Evolutionary conservation across 2,113 vertebrate genomes (phyloP).

Genomic region (Nothoprocta perdicaria): DNA sequence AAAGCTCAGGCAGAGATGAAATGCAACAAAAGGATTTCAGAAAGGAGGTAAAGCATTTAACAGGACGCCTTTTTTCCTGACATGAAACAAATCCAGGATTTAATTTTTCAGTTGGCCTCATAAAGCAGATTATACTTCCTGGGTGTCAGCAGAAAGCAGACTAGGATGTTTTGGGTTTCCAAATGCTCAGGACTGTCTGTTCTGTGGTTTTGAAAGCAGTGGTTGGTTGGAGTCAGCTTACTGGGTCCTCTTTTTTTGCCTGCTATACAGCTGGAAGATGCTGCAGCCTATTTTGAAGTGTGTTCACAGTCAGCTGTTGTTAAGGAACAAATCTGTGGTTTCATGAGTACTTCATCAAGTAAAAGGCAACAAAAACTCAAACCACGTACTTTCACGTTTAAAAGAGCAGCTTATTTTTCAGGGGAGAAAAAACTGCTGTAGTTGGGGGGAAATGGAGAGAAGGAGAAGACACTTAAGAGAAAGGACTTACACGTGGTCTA

Average conservation of each 20-base stretch:
- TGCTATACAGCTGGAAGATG: neutral
- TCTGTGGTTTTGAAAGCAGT: neutral
- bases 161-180: rapidly evolving
- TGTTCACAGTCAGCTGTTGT: neutral
- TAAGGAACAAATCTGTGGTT: neutral
- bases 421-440: neutral
- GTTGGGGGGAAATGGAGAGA: neutral
- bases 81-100: neutral
- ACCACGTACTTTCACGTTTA: neutral
- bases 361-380: neutral
- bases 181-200: neutral
- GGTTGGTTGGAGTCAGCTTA: neutral
- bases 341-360: neutral
- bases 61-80: neutral
- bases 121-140: neutral
- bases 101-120: neutral
- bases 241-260: neutral
- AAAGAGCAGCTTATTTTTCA: neutral
- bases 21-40: too few relatives aligned
- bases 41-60: neutral
- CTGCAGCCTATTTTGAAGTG: neutral
- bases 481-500: neutral
- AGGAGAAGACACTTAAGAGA: neutral
- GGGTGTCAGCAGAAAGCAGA: neutral
- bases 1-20: neutral